Evolutionary conservation across 2,113 vertebrate genomes (phyloP), one percentile per base, ranked within the genome.

Genomic region (Trinectes maculatus): DNA sequence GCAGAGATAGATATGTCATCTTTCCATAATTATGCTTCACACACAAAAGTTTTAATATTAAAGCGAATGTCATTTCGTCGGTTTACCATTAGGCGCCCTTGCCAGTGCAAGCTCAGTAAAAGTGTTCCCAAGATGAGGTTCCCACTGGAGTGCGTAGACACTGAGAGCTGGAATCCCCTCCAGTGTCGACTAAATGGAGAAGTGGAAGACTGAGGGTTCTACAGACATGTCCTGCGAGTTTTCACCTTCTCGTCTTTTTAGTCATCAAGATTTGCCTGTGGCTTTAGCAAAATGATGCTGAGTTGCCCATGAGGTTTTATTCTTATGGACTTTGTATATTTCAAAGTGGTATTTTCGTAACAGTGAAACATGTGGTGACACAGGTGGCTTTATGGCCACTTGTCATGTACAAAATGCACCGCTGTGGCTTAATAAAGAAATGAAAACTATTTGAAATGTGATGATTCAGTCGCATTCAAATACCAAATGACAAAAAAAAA

Each of bases 21-120:
- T 60, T 70, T 81, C 58, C 34, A 56, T 66, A 74, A 87, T 83
- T 77, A 80, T 62, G 34, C 55, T 55, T 42, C 47, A 60, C 71
- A 51, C 57, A 79, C 56, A 76, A 69, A 61, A 58, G 63, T 86
- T 84, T 80, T 74, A 55, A 77, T 74, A 54, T 52, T 34, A 16
- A 89, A 76, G 77, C 70, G 54, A 69, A 72, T 82, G 65, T 57
- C 24, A 71, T 86, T 82, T 73, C 66, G 74, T 56, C 57, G 40
- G 64, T 54, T 77, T 80, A n/a, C n/a, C n/a, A n/a, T n/a, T 47
- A 85, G 85, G 86, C 80, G 71, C 57, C 43, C 71, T 79, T 80
- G 85, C 84, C 85, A 79, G 78, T 85, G 74, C 85, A 83, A 77
- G 76, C 85, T 87, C 87, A 87, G 89, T 89, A 89, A 89, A 88